Conservation (phyloP, 2,797 vertebrate genomes). For the Cygnus olor region DNA sequence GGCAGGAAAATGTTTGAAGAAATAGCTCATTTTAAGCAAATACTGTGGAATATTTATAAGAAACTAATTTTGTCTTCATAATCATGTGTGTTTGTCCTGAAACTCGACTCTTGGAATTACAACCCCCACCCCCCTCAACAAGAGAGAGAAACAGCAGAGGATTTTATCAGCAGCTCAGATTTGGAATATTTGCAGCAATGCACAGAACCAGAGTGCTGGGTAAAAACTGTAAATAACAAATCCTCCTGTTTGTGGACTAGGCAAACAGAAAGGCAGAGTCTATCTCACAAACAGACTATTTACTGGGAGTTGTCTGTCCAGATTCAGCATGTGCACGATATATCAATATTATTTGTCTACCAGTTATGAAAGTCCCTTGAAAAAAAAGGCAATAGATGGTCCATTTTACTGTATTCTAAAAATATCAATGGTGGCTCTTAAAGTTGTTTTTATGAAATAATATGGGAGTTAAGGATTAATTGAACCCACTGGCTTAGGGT, state of each 20-base stretch:
- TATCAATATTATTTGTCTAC: background rate
- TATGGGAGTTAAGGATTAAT: constrained; percentile 67
- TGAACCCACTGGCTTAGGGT: constrained; percentile 61
- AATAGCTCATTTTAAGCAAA: constrained; percentile 70
- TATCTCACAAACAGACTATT: constrained; percentile 2
- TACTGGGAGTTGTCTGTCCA: constrained; percentile 26
- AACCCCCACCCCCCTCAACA: background rate
- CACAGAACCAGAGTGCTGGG: background rate
- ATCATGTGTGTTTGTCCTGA: background rate
- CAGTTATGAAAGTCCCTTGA: background rate
- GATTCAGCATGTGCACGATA: background rate
- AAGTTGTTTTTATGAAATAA: constrained; percentile 68
- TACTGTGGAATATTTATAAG: constrained; percentile 69
- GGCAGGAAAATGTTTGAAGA: constrained; percentile 59
- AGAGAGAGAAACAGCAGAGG: background rate
- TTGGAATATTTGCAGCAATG: background rate
- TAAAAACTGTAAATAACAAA: background rate
- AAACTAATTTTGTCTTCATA: constrained; percentile 63
- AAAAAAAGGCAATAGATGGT: constrained; percentile 9
- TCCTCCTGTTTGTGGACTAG: background rate
- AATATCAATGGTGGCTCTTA: constrained; percentile 41
- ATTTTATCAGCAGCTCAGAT: background rate
- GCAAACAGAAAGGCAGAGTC: constrained; percentile 4
- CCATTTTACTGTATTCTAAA: constrained; percentile 50
- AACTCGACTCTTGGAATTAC: background rate